A percentile compares a stretch with the other conserved stretches of the same genome.
Evolutionary conservation across 2,113 vertebrate genomes (phyloP).

Genomic region (Peromyscus polionotus): DNA sequence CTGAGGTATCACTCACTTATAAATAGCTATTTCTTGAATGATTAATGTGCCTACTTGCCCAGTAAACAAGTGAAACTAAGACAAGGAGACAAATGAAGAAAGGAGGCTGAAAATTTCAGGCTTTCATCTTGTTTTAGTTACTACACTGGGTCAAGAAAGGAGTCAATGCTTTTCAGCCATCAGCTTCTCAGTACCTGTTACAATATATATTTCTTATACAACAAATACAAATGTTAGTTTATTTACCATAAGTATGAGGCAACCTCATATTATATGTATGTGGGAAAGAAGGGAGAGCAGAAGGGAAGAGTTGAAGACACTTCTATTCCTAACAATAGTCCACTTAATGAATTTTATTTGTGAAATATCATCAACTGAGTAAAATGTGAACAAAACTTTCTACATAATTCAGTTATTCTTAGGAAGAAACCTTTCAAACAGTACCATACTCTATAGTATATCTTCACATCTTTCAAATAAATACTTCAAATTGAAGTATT

Average conservation of each 20-base stretch:
- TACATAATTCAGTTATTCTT: conserved; percentile 33
- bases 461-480: background rate
- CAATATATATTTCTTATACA: background rate
- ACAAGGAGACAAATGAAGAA: background rate
- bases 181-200: background rate
- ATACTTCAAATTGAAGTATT: background rate
- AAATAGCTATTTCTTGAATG: background rate
- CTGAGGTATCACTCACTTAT: background rate
- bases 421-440: conserved; percentile 37
- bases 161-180: background rate
- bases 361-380: background rate
- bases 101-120: background rate
- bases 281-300: background rate
- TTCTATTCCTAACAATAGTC: conserved; percentile 62
- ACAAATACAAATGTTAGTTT: background rate
- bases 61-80: background rate
- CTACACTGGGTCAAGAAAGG: background rate
- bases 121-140: background rate
- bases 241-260: background rate
- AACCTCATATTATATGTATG: background rate
- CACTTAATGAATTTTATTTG: conserved; percentile 56
- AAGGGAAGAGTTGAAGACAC: too few relatives aligned
- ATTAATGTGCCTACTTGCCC: background rate
- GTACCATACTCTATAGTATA: background rate
- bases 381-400: conserved; percentile 56